Base-by-base conservation (phyloP, 2,797 vertebrate species). In the Hoplostethus atlanticus region DNA sequence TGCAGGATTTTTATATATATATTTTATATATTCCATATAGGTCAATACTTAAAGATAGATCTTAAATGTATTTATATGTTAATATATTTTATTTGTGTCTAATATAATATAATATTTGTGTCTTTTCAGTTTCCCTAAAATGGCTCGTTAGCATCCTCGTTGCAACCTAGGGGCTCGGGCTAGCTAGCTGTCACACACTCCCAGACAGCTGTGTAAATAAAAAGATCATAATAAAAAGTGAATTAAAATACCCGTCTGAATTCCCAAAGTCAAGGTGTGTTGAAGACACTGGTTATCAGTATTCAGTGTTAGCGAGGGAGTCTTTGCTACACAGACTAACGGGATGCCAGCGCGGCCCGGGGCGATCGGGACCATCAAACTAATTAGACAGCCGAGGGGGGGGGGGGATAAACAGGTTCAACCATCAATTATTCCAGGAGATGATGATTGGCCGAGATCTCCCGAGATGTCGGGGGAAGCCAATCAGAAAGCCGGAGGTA, bases 361-460 rank as follows among this genome's bases (percentile, higher is more conserved):
- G 53, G 80, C 80, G 69, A 84, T 80, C 71, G 66, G 50, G 51
- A 70, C 71, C 71, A 81, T 79, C 81, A 76, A 64, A 73, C 21
- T 65, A 79, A 83, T 79, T 76, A 79, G 52, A 64, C 30, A 58
- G 59, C 57, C 25, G 0, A 47, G 25, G 55, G 71, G 54, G 36
- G 38, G 25, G 55, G 71, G 54, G 36, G 38, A 79, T 53, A 53
- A 75, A 81, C 56, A 73, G 36, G 10, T 17, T 53, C 28, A n/a
- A 36, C 21, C 40, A 55, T 75, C 58, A 68, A 2, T 54, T 74
- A 58, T 73, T 81, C n/a, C 17, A 47, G 7, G 2, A 7, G 38
- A 59, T 47, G 13, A 65, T 34, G 68, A 71, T 46, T 52, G 47
- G 51, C 21, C 21, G 15, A 75, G 16, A 21, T 53, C 59, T 71